Evolutionary conservation across 30 jellyfish, hydroid and myxozoan species (phyloP), one percentile per base, ranked within the genome.

Genomic region (Clytia hemisphaerica): DNA sequence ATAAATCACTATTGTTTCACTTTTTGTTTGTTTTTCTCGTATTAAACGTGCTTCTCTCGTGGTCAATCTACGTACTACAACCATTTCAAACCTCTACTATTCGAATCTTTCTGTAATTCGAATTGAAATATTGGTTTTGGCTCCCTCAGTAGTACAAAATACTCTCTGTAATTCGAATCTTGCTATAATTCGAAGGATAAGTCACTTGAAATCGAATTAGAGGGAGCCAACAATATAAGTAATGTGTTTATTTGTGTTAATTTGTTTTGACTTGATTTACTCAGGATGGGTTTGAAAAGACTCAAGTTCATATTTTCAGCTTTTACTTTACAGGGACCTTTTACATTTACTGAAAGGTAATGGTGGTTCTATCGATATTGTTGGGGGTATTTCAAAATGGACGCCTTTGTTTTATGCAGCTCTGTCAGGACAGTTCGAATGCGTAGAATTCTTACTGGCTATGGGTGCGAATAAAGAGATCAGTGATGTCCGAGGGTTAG

Each of bases 341-440:
- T 88, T 84, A n/a, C 83, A 84, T 40, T 58, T 84, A 27, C 77
- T 84, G 6, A 80, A 76, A 14, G 61, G 93, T 0, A 50, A 76
- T 38, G 95, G 95, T 12, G 95, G 93, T 30, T 45, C 78, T 0
- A 71, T 84, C n/a, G 93, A 84, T 44, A 24, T 84, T 47, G 75
- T 80, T 5, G 95, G 95, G 15, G 95, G 95, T 19, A 76, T 84
- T 32, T 93, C 77, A 53, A 84, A 76, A 55, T 78, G 93, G 93
- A 84, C 95, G 7, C 77, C 95, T 2, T 28, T 84, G 76, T 84
- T 84, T 61, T 84, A 72, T 53, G 88, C 95, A 15, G 82, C 93
- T 2, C 60, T 84, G 21, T 87, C 95, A 32, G 95, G 95, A 2
- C 95, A 78, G 30, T 50, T 72, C 18, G 88, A 84, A 6, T 89